phyloP scores from a whole-genome alignment of 2,113 vertebrate genomes.

The Boulengeromyrus knoepffleri region DNA sequence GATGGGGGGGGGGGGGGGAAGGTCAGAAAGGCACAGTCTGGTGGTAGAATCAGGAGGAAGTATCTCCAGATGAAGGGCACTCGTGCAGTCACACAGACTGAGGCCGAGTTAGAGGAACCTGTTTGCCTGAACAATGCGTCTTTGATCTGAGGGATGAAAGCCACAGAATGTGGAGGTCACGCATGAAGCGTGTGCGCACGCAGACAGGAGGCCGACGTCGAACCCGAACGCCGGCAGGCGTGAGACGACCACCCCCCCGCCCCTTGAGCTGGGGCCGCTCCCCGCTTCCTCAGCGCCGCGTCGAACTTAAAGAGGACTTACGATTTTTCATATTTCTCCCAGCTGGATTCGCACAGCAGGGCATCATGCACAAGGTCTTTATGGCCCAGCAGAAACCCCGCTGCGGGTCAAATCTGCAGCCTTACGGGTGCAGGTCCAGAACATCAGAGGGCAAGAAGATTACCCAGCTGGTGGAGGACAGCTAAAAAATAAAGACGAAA shows the following conservation, averaged over 20 bases:
- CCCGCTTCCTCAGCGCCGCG: neutral
- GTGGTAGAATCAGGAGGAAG: neutral
- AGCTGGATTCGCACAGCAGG: neutral
- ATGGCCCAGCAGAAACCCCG: neutral
- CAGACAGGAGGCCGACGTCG: neutral
- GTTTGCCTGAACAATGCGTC: neutral
- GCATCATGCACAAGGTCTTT: neutral
- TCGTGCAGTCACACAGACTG: neutral
- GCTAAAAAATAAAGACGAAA: neutral
- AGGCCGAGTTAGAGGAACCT: neutral
- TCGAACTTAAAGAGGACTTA: neutral
- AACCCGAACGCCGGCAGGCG: neutral
- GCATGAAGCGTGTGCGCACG: neutral
- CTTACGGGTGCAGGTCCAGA: neutral
- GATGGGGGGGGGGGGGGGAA: neutral
- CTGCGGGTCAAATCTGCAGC: neutral
- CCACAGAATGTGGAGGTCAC: neutral
- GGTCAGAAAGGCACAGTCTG: neutral
- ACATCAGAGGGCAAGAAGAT: neutral
- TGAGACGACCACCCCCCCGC: neutral
- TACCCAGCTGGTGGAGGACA: neutral
- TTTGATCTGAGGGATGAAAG: constrained; percentile 1
- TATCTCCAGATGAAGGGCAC: neutral
- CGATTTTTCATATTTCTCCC: neutral
- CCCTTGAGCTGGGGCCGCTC: neutral